These are phyloP conservation scores for Leuciscus waleckii DNA, from an alignment of 2,797 vertebrate species.

Conservation along the genomic window DNA sequence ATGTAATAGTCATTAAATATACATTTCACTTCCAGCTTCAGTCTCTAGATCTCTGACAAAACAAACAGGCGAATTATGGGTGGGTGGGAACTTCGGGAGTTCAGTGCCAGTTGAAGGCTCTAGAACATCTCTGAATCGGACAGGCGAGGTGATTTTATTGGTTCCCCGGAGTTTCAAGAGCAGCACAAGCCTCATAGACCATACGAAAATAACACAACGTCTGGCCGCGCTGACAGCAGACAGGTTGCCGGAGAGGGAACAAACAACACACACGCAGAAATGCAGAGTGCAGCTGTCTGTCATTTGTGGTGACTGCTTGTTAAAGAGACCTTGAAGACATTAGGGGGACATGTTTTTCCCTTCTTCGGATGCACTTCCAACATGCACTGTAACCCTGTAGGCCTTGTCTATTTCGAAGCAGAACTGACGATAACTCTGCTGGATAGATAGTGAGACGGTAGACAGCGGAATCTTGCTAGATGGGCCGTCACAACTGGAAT, in stretches of 20 bases:
- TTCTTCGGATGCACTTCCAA: constrained; percentile 45
- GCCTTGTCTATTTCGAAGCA: constrained; percentile 42
- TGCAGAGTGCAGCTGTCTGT: constrained; percentile 54
- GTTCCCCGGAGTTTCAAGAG: constrained; percentile 60
- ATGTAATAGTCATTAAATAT: constrained; percentile 60
- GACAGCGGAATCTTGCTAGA: constrained; percentile 11
- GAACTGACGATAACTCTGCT: constrained; percentile 29
- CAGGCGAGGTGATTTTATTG: constrained; percentile 64
- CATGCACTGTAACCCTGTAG: constrained; percentile 31
- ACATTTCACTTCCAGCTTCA: constrained; percentile 59
- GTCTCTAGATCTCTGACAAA: constrained; percentile 58
- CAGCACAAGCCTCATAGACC: constrained; percentile 55
- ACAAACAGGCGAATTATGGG: constrained; percentile 57
- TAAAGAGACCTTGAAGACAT: constrained; percentile 68
- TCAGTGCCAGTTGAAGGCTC: constrained; percentile 57
- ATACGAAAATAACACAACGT: constrained; percentile 60
- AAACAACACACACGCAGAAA: constrained; percentile 57
- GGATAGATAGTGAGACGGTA: background rate
- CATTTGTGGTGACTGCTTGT: constrained; percentile 61
- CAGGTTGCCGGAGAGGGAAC: constrained; percentile 56
- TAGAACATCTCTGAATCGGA: constrained; percentile 54
- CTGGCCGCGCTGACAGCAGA: constrained; percentile 54
- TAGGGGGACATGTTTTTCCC: constrained; percentile 60
- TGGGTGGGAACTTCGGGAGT: constrained; percentile 57
- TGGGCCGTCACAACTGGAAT: constrained; percentile 12